phyloP scores from a whole-genome alignment of 1,140 invertebrate species.

The Pogonomyrmex californicus region DNA sequence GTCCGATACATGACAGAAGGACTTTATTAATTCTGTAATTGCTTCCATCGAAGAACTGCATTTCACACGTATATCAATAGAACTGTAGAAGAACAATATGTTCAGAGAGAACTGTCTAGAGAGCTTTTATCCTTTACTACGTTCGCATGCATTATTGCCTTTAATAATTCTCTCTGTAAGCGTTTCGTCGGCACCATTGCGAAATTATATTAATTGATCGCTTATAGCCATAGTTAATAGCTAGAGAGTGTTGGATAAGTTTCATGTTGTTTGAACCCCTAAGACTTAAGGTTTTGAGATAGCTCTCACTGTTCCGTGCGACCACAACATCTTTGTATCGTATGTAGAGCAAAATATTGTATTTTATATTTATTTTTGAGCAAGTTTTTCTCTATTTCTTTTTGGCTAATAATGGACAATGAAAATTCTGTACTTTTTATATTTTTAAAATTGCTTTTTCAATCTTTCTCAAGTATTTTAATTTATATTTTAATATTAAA shows the following conservation, averaged over 20 bases:
- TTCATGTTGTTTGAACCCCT: background rate
- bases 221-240: conserved; percentile 19
- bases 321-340: background rate
- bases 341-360: background rate
- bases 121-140: conserved; percentile 8
- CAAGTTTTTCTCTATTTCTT: background rate
- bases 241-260: background rate
- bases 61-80: conserved; percentile 30
- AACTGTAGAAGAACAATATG: background rate
- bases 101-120: background rate
- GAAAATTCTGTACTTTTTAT: background rate
- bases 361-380: conserved; percentile 18
- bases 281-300: background rate
- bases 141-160: background rate
- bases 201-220: conserved; percentile 55
- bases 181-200: background rate
- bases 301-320: background rate
- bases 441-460: background rate
- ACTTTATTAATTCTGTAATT: conserved; percentile 62
- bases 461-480: background rate
- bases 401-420: background rate
- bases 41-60: conserved; percentile 46
- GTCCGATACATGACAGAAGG: conserved; percentile 45
- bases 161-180: conserved; percentile 52
- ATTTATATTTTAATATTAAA: background rate